Evolutionary conservation across 2,113 vertebrate genomes (phyloP).

Genomic region (Microcebus jonahi): DNA sequence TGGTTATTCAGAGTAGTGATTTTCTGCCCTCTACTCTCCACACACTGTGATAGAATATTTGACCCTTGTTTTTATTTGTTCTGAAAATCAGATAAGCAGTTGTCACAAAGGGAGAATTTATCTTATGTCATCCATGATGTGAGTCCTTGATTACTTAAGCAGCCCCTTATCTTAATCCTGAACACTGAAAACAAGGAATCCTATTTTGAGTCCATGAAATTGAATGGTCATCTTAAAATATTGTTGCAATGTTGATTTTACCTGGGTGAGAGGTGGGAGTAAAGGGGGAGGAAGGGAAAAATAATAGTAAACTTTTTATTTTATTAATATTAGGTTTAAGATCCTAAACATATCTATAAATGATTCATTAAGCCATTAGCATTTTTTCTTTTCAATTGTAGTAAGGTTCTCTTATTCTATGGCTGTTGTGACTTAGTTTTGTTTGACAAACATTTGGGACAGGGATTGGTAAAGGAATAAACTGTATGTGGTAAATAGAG

Average conservation of each 20-base stretch:
- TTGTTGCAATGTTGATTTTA: not conserved
- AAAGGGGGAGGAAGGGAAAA: not conserved
- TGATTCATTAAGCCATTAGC: not conserved
- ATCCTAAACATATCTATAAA: conserved; percentile 16
- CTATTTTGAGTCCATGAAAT: not conserved
- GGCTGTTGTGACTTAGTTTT: conserved; percentile 26
- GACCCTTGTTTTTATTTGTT: conserved; percentile 42
- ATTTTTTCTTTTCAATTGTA: not conserved
- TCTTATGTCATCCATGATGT: conserved; percentile 46
- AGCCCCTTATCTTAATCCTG: conserved; percentile 19
- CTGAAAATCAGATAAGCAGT: conserved; percentile 35
- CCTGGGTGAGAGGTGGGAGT: not conserved
- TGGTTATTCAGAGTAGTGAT: not conserved
- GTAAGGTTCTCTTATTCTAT: not conserved
- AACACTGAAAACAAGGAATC: not conserved
- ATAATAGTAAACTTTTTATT: not conserved
- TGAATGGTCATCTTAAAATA: conserved; percentile 4
- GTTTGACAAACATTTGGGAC: not conserved
- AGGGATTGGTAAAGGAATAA: not conserved
- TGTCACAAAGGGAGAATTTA: conserved; percentile 62
- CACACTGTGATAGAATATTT: not conserved
- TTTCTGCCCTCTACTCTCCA: not conserved
- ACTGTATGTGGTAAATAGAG: not conserved
- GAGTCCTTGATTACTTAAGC: not conserved
- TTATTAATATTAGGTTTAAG: not conserved